Percentiles rank a stretch among this genome's conserved stretches.
Conservation (phyloP, 2,888 invertebrate species). For the Eugnorisma glareosa region DNA sequence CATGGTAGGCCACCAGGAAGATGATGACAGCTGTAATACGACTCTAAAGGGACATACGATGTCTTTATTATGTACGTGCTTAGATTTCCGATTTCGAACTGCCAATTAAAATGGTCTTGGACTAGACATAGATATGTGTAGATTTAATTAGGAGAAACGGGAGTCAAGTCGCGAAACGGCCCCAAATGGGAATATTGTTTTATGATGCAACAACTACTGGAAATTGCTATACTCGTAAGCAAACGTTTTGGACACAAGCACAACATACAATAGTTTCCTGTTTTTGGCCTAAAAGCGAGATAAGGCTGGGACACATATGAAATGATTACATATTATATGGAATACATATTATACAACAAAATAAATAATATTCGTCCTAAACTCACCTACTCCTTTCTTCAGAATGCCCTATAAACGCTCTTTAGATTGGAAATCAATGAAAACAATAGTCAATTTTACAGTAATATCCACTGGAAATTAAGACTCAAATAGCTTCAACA, state of each 20-base stretch:
- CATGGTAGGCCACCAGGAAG: too few species aligned
- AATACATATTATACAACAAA: too few species aligned
- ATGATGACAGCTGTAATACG: not conserved
- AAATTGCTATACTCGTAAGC: constrained; percentile 6
- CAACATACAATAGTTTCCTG: not conserved
- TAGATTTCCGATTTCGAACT: constrained; percentile 8
- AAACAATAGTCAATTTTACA: constrained; percentile 63
- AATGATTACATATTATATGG: too few species aligned
- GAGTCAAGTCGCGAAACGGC: not conserved
- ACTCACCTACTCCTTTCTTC: constrained; percentile 25
- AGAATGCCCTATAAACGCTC: constrained; percentile 6
- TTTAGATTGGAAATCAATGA: constrained; percentile 20
- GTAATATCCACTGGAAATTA: constrained; percentile 49
- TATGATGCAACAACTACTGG: constrained; percentile 12
- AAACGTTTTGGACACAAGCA: not conserved
- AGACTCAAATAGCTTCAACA: constrained; percentile 5
- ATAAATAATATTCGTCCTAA: not conserved
- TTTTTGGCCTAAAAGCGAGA: not conserved
- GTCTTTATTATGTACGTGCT: not conserved
- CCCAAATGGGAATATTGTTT: not conserved
- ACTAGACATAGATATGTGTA: too few species aligned
- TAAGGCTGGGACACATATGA: too few species aligned
- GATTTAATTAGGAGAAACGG: not conserved
- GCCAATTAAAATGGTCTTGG: not conserved
- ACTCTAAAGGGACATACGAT: not conserved